Percentiles rank a stretch among this genome's conserved stretches.
phyloP scores from a whole-genome alignment of 1,140 invertebrate genomes.

The Hormaphis cornu region DNA sequence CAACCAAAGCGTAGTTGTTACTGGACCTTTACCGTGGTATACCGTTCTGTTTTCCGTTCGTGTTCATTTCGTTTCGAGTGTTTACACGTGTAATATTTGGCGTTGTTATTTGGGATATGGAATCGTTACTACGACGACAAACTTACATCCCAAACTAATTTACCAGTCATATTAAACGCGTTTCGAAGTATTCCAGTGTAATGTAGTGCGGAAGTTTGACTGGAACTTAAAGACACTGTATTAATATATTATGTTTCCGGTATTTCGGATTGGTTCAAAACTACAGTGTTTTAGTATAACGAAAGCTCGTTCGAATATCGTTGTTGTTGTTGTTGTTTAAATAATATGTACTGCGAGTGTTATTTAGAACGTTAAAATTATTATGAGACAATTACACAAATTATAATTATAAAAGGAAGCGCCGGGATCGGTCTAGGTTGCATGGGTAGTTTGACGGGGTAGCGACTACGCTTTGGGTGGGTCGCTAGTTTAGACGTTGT shows the following conservation, averaged over 20 bases:
- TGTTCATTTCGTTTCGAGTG: not conserved
- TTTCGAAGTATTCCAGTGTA: not conserved
- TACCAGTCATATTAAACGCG: not conserved
- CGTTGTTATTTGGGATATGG: not conserved
- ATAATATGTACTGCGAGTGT: not conserved
- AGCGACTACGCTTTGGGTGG: too few relatives aligned
- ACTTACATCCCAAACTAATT: not conserved
- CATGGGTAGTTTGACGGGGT: too few relatives aligned
- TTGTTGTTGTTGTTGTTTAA: not conserved
- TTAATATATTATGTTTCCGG: slow-evolving; percentile 2
- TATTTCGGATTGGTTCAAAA: not conserved
- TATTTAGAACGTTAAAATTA: too few relatives aligned
- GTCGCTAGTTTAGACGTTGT: too few relatives aligned
- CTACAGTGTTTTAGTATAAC: not conserved
- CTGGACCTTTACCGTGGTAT: too few relatives aligned
- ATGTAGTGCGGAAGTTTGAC: slow-evolving; percentile 9
- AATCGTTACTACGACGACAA: not conserved
- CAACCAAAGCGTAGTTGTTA: too few relatives aligned
- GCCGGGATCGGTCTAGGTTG: too few relatives aligned
- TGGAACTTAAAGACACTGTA: not conserved
- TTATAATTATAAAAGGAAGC: too few relatives aligned
- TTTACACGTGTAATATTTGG: not conserved
- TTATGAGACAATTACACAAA: too few relatives aligned
- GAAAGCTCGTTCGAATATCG: too few relatives aligned
- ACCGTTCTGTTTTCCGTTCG: too few relatives aligned